Evolutionary conservation across 2,113 vertebrate species (phyloP).

Genomic region (Lagenorhynchus albirostris): DNA sequence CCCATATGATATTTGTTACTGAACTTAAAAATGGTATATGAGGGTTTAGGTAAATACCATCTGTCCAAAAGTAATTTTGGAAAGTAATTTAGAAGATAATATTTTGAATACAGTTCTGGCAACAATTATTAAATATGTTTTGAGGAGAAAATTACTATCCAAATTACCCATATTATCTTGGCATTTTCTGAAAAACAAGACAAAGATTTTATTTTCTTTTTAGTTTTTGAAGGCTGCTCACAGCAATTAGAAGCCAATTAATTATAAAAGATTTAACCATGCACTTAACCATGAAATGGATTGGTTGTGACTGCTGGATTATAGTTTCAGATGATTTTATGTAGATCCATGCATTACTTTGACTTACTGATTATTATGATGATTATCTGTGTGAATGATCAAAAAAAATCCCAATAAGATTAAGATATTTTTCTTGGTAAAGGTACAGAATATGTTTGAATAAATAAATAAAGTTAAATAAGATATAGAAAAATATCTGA

Average conservation of each 20-base stretch:
- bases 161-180: constrained; percentile 29
- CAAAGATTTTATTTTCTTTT: constrained; percentile 53
- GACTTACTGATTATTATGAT: not conserved
- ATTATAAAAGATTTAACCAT: constrained; percentile 59
- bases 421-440: constrained; percentile 8
- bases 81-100: constrained; percentile 49
- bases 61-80: constrained; percentile 51
- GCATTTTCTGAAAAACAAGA: constrained; percentile 35
- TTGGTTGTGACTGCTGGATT: constrained; percentile 31
- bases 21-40: constrained; percentile 51
- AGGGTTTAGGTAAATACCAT: constrained; percentile 36
- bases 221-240: constrained; percentile 46
- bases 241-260: constrained; percentile 65
- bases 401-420: not conserved
- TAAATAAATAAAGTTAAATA: constrained; percentile 5
- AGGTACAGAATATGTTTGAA: constrained; percentile 34
- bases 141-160: constrained; percentile 50
- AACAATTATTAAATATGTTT: constrained; percentile 52
- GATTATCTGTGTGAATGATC: not conserved
- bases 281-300: constrained; percentile 47
- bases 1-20: constrained; percentile 63
- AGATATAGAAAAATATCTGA: not conserved
- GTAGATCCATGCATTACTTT: not conserved
- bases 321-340: constrained; percentile 39
- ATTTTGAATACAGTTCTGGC: not conserved